A percentile compares a stretch with the other conserved stretches of the same genome.
Conservation (phyloP, 2,113 vertebrate species). For the Gnathonemus longibarbis region DNA sequence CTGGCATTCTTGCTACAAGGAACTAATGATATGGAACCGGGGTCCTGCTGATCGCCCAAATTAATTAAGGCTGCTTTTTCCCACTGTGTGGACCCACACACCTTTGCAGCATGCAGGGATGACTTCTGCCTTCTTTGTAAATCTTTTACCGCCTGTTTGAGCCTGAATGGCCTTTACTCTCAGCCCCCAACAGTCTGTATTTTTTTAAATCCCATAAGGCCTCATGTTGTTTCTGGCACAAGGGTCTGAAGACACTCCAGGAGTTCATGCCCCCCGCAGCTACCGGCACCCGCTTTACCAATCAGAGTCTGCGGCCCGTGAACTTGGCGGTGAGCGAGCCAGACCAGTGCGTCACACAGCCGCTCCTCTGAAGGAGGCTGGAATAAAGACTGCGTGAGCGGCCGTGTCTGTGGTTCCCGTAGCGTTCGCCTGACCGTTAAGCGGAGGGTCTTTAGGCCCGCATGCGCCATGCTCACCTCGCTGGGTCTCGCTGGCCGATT, state of each 20-base stretch:
- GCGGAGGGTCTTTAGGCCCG: background rate
- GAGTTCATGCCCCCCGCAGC: conserved; percentile 21
- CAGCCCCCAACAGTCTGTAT: conserved; percentile 44
- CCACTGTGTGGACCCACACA: conserved; percentile 34
- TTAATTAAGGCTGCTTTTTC: conserved; percentile 63
- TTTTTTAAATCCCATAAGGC: conserved; percentile 64
- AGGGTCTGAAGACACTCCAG: conserved; percentile 33
- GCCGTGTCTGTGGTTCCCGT: conserved; percentile 18
- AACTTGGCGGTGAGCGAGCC: conserved; percentile 42
- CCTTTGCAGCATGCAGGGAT: conserved; percentile 43
- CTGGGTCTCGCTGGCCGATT: background rate
- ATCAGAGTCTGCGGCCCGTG: conserved; percentile 28
- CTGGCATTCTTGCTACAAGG: conserved; percentile 70
- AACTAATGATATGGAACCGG: conserved; percentile 56
- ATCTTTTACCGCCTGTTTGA: conserved; percentile 55
- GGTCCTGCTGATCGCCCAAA: conserved; percentile 57
- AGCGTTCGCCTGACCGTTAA: conserved; percentile 33
- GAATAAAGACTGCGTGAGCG: background rate
- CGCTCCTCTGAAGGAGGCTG: conserved; percentile 27
- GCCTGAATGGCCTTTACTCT: conserved; percentile 38
- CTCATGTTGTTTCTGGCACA: conserved; percentile 62
- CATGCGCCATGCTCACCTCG: background rate
- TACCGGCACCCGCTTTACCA: conserved; percentile 30
- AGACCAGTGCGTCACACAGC: conserved; percentile 9
- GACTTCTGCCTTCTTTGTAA: conserved; percentile 46